Base-by-base conservation (phyloP, 2,888 invertebrate species). In the Agonopterix heracliana region DNA sequence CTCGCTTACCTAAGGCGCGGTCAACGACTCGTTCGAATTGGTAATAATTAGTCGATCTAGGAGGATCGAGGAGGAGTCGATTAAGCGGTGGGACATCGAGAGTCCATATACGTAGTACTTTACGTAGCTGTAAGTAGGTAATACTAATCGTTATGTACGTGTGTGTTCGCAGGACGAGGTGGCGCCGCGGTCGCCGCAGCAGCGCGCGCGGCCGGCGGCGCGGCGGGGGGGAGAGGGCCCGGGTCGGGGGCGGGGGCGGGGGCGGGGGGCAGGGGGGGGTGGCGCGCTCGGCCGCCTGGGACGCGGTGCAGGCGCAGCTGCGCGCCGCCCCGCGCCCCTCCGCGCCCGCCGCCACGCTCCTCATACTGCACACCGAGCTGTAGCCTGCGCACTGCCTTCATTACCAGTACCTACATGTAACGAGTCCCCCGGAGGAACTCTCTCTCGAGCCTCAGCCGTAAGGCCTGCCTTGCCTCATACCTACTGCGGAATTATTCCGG, bases 291-390 rank as follows among this genome's bases (percentile, higher is more conserved):
- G 64, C 71, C 46, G 79, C 71, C 48, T 83, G 82, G 83, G 78
- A 71, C 64, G 84, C 81, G 36, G 83, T 82, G 72, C 79, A 78
- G 54, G 78, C 78, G 55, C 82, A 83, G 77, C 53, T 83, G 52
- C 71, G 68, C n/a, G 68, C 54, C 52, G 53, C 53, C 45, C 53
- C 47, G 54, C 44, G 59, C 52, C 61, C 67, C 14, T 48, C 73
- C 48, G 52, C 70, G 56, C 64, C 76, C 48, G 52, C 70, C 56
- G 66, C 77, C 57, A 69, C 83, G 56, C 68, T 84, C 56, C 80
- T 84, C 61, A 74, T 83, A 55, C 70, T 83, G 61, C 82, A 69
- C 64, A 61, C 77, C 35, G 78, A 79, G 52, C 68, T 81, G 12
- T 78, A 73, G 60, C 52, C 41, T 3, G 59, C 51, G 34, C 26